Evolutionary conservation across 2,797 vertebrate genomes (phyloP).

Genomic region (Cottoperca gobio): DNA sequence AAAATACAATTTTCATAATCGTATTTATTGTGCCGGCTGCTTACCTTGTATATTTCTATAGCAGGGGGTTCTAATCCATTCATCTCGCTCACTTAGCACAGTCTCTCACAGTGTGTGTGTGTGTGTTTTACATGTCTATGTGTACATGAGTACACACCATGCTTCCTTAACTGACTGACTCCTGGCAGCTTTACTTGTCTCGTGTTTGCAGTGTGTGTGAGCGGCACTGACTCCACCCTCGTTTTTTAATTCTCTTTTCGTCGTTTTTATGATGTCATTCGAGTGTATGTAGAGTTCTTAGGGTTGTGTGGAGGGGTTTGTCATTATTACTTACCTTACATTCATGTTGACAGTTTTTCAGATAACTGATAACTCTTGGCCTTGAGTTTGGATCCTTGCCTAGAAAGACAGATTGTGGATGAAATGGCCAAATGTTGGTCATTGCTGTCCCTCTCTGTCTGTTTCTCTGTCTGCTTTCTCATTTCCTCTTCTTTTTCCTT

Average conservation of each 20-base stretch:
- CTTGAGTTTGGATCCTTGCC: conserved; percentile 27
- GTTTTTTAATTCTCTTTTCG: not conserved
- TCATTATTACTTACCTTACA: conserved; percentile 3
- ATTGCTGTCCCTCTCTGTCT: not conserved
- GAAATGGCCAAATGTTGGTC: conserved; percentile 16
- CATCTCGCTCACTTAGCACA: conserved; percentile 54
- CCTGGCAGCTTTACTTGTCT: not conserved
- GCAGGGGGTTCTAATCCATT: conserved; percentile 56
- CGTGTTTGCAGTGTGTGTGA: conserved; percentile 3
- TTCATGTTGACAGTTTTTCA: conserved; percentile 7
- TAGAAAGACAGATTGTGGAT: conserved; percentile 41
- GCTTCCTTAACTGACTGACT: conserved; percentile 11
- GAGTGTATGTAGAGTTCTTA: not conserved
- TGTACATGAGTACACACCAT: conserved; percentile 14
- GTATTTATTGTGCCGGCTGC: not conserved
- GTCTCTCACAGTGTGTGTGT: not conserved
- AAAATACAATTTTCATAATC: not conserved
- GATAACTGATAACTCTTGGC: not conserved
- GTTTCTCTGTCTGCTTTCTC: too few species aligned
- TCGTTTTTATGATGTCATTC: not conserved
- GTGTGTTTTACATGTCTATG: not conserved
- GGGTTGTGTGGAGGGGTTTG: not conserved
- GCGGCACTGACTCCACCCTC: not conserved
- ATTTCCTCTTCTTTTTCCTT: not conserved
- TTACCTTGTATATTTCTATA: not conserved